phyloP scores from a whole-genome alignment of 1,140 invertebrate species.

The Pogonus chalceus region DNA sequence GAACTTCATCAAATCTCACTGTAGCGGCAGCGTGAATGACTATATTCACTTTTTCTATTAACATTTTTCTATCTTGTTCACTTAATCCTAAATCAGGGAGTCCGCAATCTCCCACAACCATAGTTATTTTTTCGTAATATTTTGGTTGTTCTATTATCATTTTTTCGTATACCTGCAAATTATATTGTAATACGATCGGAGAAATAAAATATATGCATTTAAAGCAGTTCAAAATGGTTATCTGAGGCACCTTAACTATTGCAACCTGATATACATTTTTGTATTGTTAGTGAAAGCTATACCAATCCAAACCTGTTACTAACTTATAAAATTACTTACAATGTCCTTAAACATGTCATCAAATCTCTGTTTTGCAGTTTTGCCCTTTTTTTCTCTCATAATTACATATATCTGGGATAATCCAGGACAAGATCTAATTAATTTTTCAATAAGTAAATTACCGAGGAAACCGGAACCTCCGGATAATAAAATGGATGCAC shows the following conservation, averaged over 20 bases:
- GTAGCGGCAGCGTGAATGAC: constrained; percentile 86
- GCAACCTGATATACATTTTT: no score
- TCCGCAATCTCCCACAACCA: constrained; percentile 53
- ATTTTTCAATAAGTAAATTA: constrained; percentile 81
- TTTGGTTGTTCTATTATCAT: constrained; percentile 48
- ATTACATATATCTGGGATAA: constrained; percentile 70
- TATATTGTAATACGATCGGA: no score
- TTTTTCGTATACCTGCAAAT: constrained; percentile 44
- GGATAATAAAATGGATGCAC: constrained; percentile 44
- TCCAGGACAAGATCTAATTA: constrained; percentile 69
- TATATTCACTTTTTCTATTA: constrained; percentile 51
- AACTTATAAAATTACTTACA: constrained; percentile 23
- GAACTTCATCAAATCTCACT: constrained; percentile 75
- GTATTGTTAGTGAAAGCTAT: no score
- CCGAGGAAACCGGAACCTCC: constrained; percentile 78
- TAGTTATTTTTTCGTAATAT: constrained; percentile 53
- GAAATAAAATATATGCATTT: no score
- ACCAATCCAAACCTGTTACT: no score
- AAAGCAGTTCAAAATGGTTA: no score
- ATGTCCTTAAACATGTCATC: constrained; percentile 31
- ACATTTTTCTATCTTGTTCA: constrained; percentile 43
- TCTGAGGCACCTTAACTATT: no score
- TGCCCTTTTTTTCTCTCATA: constrained; percentile 61
- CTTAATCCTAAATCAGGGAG: constrained; percentile 51
- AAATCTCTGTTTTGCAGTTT: constrained; percentile 35